Conservation (phyloP, 2,113 vertebrate genomes). For the Nycticebus coucang region DNA sequence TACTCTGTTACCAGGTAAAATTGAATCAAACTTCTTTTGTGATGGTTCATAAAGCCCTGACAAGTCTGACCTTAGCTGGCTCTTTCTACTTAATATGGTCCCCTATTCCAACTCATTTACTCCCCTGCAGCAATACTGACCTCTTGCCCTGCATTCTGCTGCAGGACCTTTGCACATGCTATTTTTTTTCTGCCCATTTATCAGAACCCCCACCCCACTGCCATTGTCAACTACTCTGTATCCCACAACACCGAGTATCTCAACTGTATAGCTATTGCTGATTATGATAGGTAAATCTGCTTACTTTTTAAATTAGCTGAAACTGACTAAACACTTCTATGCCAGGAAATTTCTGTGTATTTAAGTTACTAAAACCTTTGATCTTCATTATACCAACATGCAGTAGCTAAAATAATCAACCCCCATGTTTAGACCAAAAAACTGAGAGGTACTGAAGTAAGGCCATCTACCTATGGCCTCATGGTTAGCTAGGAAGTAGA, state of each 20-base stretch:
- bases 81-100: background rate
- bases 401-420: background rate
- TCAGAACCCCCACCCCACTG: too few relatives aligned
- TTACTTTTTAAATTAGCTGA: background rate
- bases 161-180: background rate
- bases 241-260: background rate
- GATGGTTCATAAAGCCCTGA: background rate
- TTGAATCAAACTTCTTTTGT: background rate
- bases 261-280: background rate
- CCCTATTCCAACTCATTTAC: background rate
- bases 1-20: background rate
- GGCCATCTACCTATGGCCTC: background rate
- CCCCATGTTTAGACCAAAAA: background rate
- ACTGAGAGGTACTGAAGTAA: background rate
- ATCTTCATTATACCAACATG: background rate
- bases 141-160: background rate
- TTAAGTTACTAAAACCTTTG: background rate
- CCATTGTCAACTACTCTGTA: background rate
- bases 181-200: rapidly evolving
- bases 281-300: background rate
- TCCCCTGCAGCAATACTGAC: too few relatives aligned
- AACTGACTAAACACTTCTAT: background rate
- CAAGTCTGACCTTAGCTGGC: background rate
- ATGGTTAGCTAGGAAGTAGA: background rate
- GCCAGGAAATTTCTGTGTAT: background rate